Evolutionary conservation across 2,888 invertebrate species (phyloP), one percentile per base, ranked within the genome.

Genomic region (Parapristionchus giblindavisi): DNA sequence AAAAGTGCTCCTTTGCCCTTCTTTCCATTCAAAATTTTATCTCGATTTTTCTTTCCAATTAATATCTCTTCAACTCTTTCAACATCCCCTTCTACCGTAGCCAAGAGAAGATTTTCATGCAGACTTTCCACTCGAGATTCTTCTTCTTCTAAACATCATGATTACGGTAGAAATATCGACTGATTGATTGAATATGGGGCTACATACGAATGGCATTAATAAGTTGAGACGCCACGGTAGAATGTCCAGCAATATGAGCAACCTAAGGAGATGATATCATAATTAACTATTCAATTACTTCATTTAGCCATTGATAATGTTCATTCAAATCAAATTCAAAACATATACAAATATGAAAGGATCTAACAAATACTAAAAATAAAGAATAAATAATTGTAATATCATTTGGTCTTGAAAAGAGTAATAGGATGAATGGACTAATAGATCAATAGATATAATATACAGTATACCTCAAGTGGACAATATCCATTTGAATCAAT

Each of bases 181-280:
- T 61, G 40, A 65, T n/a, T 27, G 21, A 56, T 43, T n/a, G 8
- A 32, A 58, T 52, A 8, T n/a, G n/a, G n/a, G n/a, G 65, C 66
- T n/a, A 78, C 80, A 75, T 14, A 85, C 85, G 83, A 52, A 86
- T 84, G 8, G 81, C 79, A 48, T 84, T 81, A 21, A 86, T 80
- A 4, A 86, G 75, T 17, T 77, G 73, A 0, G 76, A 66, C 5
- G 84, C 81, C n/a, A 81, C 91, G 0, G 90, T 76, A 66, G 81
- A 87, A 86, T 94, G 93, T 2, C 92, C 92, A 70, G 91, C 90
- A 86, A 92, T 92, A 83, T 92, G 92, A 5, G 93, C 93, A 74
- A 93, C 89, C 86, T 66, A 34, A 0, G n/a, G 48, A 48, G 21
- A 21, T 14, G 48, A 48, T 14, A 48, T 48, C 11, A 21, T 48